Evolutionary conservation across 2,888 invertebrate genomes (phyloP).

Genomic region (Coenonympha arcania): DNA sequence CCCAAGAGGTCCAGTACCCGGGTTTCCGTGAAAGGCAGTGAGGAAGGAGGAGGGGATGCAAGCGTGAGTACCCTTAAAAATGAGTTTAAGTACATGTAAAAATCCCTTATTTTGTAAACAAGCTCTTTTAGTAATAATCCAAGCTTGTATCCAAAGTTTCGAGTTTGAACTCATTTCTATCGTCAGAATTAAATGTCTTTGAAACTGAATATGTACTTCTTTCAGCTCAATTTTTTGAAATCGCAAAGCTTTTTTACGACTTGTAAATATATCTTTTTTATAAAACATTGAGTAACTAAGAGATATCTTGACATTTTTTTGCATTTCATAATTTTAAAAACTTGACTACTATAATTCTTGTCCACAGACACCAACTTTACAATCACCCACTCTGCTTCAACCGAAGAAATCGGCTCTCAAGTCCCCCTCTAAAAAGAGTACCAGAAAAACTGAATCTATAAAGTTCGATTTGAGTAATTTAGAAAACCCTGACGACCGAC

Average conservation of each 20-base stretch:
- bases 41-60: neutral
- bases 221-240: neutral
- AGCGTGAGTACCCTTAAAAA: neutral
- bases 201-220: neutral
- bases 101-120: no score
- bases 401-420: slow-evolving; percentile 58
- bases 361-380: neutral
- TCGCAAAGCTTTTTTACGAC: no score
- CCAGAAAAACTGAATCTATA: slow-evolving; percentile 55
- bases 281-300: neutral
- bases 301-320: no score
- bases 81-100: neutral
- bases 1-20: neutral
- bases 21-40: neutral
- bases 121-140: no score
- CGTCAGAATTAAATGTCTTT: neutral
- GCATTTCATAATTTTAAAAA: no score
- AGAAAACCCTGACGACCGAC: slow-evolving; percentile 29
- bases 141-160: no score
- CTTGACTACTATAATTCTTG: neutral
- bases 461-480: slow-evolving; percentile 63
- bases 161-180: no score
- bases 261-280: no score
- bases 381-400: neutral
- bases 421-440: slow-evolving; percentile 38